Percentiles rank a stretch among this genome's conserved stretches.
Conservation (phyloP, 2,888 invertebrate genomes). For the Lottia gigantea region DNA sequence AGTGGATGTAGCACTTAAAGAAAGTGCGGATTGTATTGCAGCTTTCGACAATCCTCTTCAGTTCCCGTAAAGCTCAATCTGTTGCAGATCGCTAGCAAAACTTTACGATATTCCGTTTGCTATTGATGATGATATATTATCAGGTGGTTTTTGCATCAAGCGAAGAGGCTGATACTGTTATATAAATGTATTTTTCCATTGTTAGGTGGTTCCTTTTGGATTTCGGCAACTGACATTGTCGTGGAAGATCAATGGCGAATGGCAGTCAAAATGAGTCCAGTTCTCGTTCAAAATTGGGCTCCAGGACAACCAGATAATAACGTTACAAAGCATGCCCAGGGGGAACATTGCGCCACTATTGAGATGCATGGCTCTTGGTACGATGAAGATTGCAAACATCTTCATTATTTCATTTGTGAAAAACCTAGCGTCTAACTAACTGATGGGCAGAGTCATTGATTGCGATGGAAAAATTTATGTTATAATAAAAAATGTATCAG, state of each 20-base stretch:
- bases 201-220: background rate
- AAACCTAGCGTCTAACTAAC: background rate
- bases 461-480: no score
- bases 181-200: background rate
- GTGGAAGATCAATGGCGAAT: background rate
- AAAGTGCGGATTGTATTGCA: no score
- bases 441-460: no score
- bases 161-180: background rate
- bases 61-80: no score
- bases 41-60: no score
- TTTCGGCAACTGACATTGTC: background rate
- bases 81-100: no score
- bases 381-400: background rate
- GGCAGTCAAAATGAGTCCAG: slow-evolving; percentile 1
- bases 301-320: background rate
- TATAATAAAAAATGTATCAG: no score
- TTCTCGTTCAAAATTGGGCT: background rate
- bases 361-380: background rate
- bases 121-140: no score
- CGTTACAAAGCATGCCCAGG: background rate
- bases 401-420: background rate
- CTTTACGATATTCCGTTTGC: no score
- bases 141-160: no score
- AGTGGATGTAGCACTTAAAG: no score
- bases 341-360: background rate